Evolutionary conservation across 2,797 vertebrate genomes (phyloP), one percentile per base, ranked within the genome.

Genomic region (Chromis chromis): DNA sequence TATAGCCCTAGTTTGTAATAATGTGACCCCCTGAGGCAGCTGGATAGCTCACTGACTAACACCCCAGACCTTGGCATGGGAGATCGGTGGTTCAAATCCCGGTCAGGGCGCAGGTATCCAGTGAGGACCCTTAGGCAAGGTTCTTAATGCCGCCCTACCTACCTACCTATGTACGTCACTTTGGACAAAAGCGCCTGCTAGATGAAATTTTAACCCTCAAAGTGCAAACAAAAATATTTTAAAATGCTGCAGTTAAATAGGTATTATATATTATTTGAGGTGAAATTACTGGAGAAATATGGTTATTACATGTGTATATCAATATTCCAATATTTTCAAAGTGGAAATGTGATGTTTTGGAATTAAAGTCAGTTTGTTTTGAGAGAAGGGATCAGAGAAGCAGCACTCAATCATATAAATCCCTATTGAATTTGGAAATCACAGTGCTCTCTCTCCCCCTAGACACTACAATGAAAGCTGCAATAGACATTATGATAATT

Each of bases 391-490:
- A 89, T 90, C 73, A 87, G 77, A 87, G 71, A 70, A 67, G 72
- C 77, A 85, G 66, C 74, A 73, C 67, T 88, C 76, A 83, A 90
- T 90, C 81, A 80, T 52, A 53, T 83, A 86, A 91, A 88, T 88
- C 79, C 78, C 86, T 61, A 40, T 68, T 84, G 84, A 92, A 92
- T 89, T 76, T 81, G 82, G 55, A 85, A 92, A 90, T 83, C 79
- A 74, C 67, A 11, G 56, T 67, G 28, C 67, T 81, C 69, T 68
- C 49, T 87, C 40, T 40, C 39, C 74, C 82, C 63, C 49, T 83
- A 87, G 65, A 82, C 84, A 76, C 54, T 48, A 46, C 78, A 85
- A 58, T 75, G 77, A 83, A 83, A 78, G 80, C 81, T 67, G 55
- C 73, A 78, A 76, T 79, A 61, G 68, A 84, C 86, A 89, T 88